A percentile compares a stretch with the other conserved stretches of the same genome.
phyloP scores from a whole-genome alignment of 1,140 invertebrate genomes.

The Pararge aegeria region DNA sequence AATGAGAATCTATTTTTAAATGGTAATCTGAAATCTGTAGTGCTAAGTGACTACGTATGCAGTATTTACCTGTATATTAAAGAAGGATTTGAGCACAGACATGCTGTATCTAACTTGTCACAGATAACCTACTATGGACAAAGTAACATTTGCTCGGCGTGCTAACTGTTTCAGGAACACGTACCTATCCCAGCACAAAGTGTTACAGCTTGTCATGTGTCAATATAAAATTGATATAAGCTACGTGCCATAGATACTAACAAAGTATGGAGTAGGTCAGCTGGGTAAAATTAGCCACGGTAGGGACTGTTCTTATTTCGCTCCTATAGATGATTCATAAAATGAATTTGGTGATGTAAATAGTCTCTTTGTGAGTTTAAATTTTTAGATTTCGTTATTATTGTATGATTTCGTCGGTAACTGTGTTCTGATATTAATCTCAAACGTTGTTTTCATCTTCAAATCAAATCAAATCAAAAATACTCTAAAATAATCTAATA shows the following conservation, averaged over 20 bases:
- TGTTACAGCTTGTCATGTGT: constrained; percentile 29
- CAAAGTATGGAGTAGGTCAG: constrained; percentile 28
- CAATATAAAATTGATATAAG: constrained; percentile 37
- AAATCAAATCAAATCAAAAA: no score
- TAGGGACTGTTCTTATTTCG: constrained; percentile 24
- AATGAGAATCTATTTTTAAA: neutral
- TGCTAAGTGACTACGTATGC: no score
- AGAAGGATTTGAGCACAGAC: neutral
- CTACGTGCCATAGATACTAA: constrained; percentile 34
- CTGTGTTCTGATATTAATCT: no score
- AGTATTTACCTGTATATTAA: no score
- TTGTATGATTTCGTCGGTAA: constrained; percentile 7
- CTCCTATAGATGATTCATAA: constrained; percentile 8
- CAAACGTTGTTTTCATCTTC: no score
- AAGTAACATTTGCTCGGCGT: constrained; percentile 6
- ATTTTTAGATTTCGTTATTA: constrained; percentile 8
- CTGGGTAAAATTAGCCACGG: constrained; percentile 24
- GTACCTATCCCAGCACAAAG: neutral
- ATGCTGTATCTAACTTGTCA: constrained; percentile 1
- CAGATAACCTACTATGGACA: constrained; percentile 11
- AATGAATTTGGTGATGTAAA: constrained; percentile 15
- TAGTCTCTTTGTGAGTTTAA: constrained; percentile 10
- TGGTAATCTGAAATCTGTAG: no score
- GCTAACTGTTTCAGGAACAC: constrained; percentile 12
- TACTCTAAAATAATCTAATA: no score